Base-by-base conservation (phyloP, 2,797 vertebrate genomes). In the Eospalax fontanierii region DNA sequence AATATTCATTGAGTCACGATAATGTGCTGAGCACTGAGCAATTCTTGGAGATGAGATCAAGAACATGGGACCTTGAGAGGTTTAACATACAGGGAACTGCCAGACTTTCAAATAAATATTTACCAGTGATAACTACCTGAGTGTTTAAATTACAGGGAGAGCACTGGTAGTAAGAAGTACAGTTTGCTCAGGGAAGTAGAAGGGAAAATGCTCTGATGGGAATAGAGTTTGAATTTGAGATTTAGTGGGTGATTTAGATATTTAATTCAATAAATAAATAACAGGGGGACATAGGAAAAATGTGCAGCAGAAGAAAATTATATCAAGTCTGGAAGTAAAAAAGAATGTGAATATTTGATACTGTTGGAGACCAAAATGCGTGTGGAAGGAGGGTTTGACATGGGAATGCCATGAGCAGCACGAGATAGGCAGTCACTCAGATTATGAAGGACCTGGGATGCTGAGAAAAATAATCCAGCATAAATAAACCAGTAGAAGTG, bases 211-310 rank as follows among this genome's bases (percentile, higher is more conserved):
- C 73, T 38, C 63, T 70, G 8, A 68, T 68, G n/a, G 59, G 35
- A 85, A 79, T 40, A 88, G 59, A 94, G 70, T 76, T 92, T 92
- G 57, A 93, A 78, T 57, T 28, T 80, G 70, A 90, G 50, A 80
- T 35, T 93, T 66, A 28, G 43, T 80, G n/a, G 46, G 63, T 43
- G 35, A n/a, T 46, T n/a, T n/a, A 88, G 28, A 78, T 83, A 38
- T 86, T 93, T 54, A 33, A 79, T 66, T 43, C 8, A 68, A 59
- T 28, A 40, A 63, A 74, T 63, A 87, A 5, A 33, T n/a, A 57
- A 19, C n/a, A 30, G 14, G 4, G 2, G 21, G 15, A 73, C 19
- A 26, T 33, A 14, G 22, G 15, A 59, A 38, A 81, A 71, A 63
- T 74, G 46, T 80, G 30, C 22, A 59, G 61, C 4, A 54, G 24